These are phyloP conservation scores for Abscondita cerata DNA, from an alignment of 2,888 invertebrate species.

Conservation along the genomic window DNA sequence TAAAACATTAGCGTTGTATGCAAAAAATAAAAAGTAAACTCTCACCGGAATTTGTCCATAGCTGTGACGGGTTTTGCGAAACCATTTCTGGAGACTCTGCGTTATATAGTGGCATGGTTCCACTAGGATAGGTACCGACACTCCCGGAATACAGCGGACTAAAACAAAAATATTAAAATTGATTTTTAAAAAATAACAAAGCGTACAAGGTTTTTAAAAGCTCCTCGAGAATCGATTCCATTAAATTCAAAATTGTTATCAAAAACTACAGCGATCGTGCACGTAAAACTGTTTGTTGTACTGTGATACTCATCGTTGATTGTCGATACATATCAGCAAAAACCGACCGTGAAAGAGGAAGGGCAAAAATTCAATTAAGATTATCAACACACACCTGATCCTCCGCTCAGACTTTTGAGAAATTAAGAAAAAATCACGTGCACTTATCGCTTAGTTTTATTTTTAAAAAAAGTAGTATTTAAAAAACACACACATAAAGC, in stretches of 20 bases:
- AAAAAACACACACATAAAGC: conserved; percentile 13
- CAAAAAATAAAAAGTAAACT: conserved; percentile 11
- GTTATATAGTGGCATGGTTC: conserved; percentile 49
- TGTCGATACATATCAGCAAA: conserved; percentile 16
- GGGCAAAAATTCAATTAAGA: conserved; percentile 1
- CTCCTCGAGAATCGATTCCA: conserved; percentile 23
- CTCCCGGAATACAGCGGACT: conserved; percentile 53
- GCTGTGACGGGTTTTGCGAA: conserved; percentile 47
- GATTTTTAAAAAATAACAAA: background rate
- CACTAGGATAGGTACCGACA: conserved; percentile 43
- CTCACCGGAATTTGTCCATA: conserved; percentile 56
- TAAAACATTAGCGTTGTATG: conserved; percentile 13
- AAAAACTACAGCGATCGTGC: conserved; percentile 17
- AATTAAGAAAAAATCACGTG: conserved; percentile 13
- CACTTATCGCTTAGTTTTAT: conserved; percentile 13
- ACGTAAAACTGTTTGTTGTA: conserved; percentile 16
- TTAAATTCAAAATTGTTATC: conserved; percentile 11
- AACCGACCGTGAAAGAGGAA: conserved; percentile 2
- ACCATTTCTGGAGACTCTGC: conserved; percentile 53
- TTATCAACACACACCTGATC: conserved; percentile 14
- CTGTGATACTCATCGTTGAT: conserved; percentile 18
- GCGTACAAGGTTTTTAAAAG: conserved; percentile 16
- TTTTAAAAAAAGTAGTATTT: background rate
- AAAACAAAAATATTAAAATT: conserved; percentile 39
- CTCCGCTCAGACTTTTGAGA: background rate